Evolutionary conservation across 2,113 vertebrate species (phyloP), one percentile per base, ranked within the genome.

Genomic region (Calonectris borealis): DNA sequence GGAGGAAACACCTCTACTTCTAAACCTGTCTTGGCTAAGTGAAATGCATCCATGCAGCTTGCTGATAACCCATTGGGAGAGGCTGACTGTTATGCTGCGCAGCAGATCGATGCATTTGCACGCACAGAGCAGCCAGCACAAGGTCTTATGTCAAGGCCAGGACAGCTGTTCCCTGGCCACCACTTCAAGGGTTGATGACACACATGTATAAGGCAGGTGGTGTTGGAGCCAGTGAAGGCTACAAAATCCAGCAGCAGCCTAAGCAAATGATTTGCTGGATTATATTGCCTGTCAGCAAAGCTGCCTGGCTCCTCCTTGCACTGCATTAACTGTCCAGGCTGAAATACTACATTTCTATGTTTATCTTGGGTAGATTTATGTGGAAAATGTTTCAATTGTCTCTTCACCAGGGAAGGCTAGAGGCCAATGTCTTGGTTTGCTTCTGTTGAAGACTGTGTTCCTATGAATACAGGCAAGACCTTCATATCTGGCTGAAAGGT

Each of bases 51-150:
- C 22, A 17, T 6, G 16, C 49, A 54, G 3, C n/a, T 86, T 31
- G 48, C 55, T 25, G 65, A 10, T 48, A 71, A 20, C 16, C n/a
- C 69, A 4, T 10, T 4, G 12, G 73, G 57, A 72, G n/a, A 61
- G 21, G 38, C 24, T 24, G 49, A 16, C 5, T 2, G 84, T 19
- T 6, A 0, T 2, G 19, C 46, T 46, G 13, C 0, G 0, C 66
- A 46, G 46, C 3, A 32, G 34, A 11, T 48, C 0, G 0, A 11
- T n/a, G 48, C 44, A 31, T 64, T 71, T 31, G 10, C 60, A 78
- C 6, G 2, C 21, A 42, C 1, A 2, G 19, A 86, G 65, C 51
- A 95, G 66, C 31, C 70, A 82, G 42, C 3, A 1, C 10, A 29
- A 51, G 26, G 57, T 46, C 22, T 6, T 25, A 8, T 7, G 13